Base-by-base conservation (phyloP, 2,797 vertebrate species). In the Carapus acus region DNA sequence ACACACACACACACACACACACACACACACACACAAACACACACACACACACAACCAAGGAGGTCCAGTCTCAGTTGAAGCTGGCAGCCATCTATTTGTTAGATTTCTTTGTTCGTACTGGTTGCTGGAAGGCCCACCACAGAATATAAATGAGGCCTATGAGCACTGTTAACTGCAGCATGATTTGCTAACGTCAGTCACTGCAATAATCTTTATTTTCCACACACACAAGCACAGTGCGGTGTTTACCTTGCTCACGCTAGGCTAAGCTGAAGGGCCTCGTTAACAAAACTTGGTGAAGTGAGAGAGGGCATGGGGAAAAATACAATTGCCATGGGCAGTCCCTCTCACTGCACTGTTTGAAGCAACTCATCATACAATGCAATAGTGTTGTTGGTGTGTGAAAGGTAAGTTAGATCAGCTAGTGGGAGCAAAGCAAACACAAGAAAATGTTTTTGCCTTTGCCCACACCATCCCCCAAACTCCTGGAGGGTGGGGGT, bases 341-440 rank as follows among this genome's bases (percentile, higher is more conserved):
- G 47, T 63, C 16, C 41, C 69, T 62, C 64, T 52, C 49, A 50
- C 49, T 40, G 19, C 69, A 55, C 49, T 62, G 59, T 64, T 64
- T 73, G 58, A 74, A 74, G 65, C 65, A 67, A 55, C 54, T 67
- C 68, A 71, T 74, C 71, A 73, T 65, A 62, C 58, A 62, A 69
- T 27, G 22, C 54, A 69, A 59, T 58, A 60, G 55, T 57, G 62
- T 39, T 57, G 53, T 67, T 67, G 60, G 43, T 59, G 63, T 70
- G 61, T 67, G 51, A 60, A 65, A 65, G 49, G 40, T 62, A 58
- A 47, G 52, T 60, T 41, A 45, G 62, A 63, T 53, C 38, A 59
- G 61, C 39, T 61, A 42, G 47, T 47, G 58, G 50, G 54, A 43
- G 59, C 55, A 64, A 65, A 77, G 57, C 51, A 67, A 66, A 62